Evolutionary conservation across 2,797 vertebrate species (phyloP).

Genomic region (Borostomias antarcticus): DNA sequence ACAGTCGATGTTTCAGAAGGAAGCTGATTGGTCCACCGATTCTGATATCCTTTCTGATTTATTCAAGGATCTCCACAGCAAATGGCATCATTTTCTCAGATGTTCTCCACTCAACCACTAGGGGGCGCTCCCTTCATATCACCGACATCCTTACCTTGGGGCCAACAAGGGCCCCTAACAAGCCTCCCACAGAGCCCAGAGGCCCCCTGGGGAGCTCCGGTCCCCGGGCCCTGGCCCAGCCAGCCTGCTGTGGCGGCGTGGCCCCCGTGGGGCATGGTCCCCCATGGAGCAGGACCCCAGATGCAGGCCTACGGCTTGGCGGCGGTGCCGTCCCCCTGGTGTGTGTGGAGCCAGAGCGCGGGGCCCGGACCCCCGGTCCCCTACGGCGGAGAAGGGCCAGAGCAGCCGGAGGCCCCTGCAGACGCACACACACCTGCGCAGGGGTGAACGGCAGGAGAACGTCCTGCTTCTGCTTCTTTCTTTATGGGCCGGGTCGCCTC

Average conservation of each 20-base stretch:
- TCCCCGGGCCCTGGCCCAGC: constrained; percentile 41
- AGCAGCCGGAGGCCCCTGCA: constrained; percentile 6
- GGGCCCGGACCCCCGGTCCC: background rate
- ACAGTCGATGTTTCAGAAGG: background rate
- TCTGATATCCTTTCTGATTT: background rate
- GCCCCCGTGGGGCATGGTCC: constrained; percentile 18
- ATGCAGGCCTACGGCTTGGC: constrained; percentile 5
- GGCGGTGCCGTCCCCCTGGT: background rate
- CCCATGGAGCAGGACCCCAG: constrained; percentile 24
- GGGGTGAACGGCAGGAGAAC: constrained; percentile 14
- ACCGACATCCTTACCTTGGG: constrained; percentile 45
- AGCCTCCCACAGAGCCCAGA: background rate
- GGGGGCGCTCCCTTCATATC: constrained; percentile 46
- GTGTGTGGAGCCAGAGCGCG: constrained; percentile 14
- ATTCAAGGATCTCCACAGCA: constrained; percentile 46
- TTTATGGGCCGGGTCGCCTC: too few species aligned
- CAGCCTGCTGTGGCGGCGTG: constrained; percentile 27
- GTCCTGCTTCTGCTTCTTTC: too few species aligned
- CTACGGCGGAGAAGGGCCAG: background rate
- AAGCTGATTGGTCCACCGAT: background rate
- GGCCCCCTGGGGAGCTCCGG: constrained; percentile 39
- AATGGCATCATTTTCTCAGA: constrained; percentile 51
- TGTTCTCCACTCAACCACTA: constrained; percentile 50
- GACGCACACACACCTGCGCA: constrained; percentile 13
- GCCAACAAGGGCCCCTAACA: constrained; percentile 35